Evolutionary conservation across 1,140 invertebrate genomes (phyloP).

Genomic region (Sarcophaga bullata): DNA sequence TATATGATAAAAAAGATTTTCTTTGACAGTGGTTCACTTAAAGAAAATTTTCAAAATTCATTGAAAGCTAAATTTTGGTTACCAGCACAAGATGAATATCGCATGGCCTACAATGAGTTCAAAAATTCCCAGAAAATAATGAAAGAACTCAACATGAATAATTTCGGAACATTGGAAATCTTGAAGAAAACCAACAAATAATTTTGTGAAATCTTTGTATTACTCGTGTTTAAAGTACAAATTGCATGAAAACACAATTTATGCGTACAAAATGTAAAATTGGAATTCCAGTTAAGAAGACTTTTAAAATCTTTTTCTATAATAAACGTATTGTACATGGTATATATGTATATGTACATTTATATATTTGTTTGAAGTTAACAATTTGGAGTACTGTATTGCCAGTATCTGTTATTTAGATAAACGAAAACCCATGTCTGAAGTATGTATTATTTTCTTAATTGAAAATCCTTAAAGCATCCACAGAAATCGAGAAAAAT

Average conservation of each 20-base stretch:
- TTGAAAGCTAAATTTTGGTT: conserved; percentile 57
- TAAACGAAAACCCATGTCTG: too few relatives aligned
- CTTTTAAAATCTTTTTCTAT: too few relatives aligned
- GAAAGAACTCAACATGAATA: conserved; percentile 31
- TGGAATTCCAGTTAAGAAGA: too few relatives aligned
- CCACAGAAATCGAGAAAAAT: too few relatives aligned
- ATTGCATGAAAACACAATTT: not conserved
- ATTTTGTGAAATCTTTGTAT: not conserved
- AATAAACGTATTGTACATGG: too few relatives aligned
- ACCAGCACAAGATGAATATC: conserved; percentile 53
- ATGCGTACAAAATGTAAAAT: conserved; percentile 1
- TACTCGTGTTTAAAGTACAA: not conserved
- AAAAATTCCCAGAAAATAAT: conserved; percentile 39
- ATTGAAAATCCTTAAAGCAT: too few relatives aligned
- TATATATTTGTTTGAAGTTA: too few relatives aligned
- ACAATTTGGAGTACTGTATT: too few relatives aligned
- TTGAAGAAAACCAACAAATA: conserved; percentile 8
- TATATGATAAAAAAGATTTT: conserved; percentile 69
- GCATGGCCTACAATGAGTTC: conserved; percentile 48
- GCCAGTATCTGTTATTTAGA: too few relatives aligned
- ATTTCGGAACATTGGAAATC: conserved; percentile 28
- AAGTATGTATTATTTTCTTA: too few relatives aligned
- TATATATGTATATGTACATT: too few relatives aligned
- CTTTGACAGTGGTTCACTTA: conserved; percentile 59
- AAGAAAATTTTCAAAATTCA: conserved; percentile 51